A percentile compares a stretch with the other conserved stretches of the same genome.
Evolutionary conservation across 2,113 vertebrate genomes (phyloP).

Genomic region (Cygnus buccinator): DNA sequence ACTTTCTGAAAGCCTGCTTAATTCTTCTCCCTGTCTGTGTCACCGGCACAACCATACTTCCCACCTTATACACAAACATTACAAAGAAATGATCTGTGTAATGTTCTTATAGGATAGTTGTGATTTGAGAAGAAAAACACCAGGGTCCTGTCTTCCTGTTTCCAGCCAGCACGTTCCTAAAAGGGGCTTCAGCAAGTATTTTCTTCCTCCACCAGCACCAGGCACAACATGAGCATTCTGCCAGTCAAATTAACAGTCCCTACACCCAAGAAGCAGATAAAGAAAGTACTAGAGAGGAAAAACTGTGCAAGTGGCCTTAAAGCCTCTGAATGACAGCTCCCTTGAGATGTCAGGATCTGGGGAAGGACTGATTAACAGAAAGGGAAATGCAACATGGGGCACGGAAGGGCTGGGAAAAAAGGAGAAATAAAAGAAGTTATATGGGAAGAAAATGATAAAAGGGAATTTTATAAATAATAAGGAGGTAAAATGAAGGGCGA

Average conservation of each 20-base stretch:
- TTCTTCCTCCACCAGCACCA: neutral
- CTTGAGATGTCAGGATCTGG: neutral
- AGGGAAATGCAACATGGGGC: neutral
- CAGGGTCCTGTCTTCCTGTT: neutral
- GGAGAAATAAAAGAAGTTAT: neutral
- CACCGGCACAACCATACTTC: neutral
- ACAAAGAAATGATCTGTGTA: neutral
- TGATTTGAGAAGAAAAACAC: neutral
- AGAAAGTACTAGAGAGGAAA: neutral
- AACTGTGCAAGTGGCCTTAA: neutral
- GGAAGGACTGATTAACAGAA: neutral
- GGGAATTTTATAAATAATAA: slow-evolving; percentile 18
- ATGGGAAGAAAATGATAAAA: neutral
- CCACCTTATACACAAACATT: neutral
- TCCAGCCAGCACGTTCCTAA: neutral
- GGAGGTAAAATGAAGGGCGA: neutral
- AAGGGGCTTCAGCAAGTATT: neutral
- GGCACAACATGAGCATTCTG: neutral
- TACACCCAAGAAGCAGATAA: neutral
- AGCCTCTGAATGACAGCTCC: neutral
- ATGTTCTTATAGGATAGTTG: neutral
- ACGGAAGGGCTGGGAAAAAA: neutral
- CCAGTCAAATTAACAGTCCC: neutral
- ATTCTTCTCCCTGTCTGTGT: neutral
- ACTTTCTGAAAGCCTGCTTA: neutral